Percentiles rank a stretch among this genome's conserved stretches.
These are phyloP conservation scores for zebrafish (Danio rerio) DNA, from an alignment of 2,113 vertebrate genomes.

Conservation along the genomic window GRCz12tu NC_133191.1:9766001-9766500, in stretches of 20 bases:
- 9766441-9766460: constrained; percentile 5
- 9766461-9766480: background rate
- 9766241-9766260: constrained; percentile 49
- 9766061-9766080: too few species aligned
- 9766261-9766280: constrained; percentile 32
- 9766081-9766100: too few species aligned
- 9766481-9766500: background rate
- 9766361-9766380: constrained; percentile 33
- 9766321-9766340: constrained; percentile 17
- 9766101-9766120: too few species aligned
- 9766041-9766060: too few species aligned
- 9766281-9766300: constrained; percentile 51
- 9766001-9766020: too few species aligned
- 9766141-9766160: too few species aligned
- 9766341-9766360: constrained; percentile 29
- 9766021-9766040: too few species aligned
- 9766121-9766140: too few species aligned
- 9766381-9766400: constrained; percentile 34
- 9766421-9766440: background rate
- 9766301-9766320: constrained; percentile 43
- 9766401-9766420: constrained; percentile 11
- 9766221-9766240: constrained; percentile 37
- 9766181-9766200: constrained; percentile 38
- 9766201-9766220: constrained; percentile 35
- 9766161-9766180: constrained; percentile 44